Evolutionary conservation across 2,888 invertebrate genomes (phyloP), one percentile per base, ranked within the genome.

Genomic region (Rhimphoctona megacephalus): DNA sequence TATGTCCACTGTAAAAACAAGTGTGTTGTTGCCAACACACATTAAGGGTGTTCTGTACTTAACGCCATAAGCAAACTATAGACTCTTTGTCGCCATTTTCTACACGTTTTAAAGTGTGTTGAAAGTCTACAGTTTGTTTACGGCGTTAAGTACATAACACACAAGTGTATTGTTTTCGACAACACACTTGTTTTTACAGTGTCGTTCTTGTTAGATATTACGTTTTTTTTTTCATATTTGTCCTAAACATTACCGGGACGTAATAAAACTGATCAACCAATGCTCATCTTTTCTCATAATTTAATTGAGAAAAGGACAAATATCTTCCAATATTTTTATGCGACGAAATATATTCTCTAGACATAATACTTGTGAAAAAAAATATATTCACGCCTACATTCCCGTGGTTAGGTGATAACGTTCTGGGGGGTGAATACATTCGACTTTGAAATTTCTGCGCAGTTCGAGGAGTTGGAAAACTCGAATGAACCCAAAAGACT

Each of bases 381-480:
- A n/a, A 43, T 8, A 8, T 19, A 57, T 61, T 14, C 46, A 80
- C 25, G 14, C 46, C 33, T 19, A 52, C 73, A 52, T 67, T 73
- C 54, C 3, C 64, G 25, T 30, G 52, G 73, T 57, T 72, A 57
- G 70, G 83, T 82, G 84, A 85, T 79, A 87, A 82, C 79, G 66
- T 84, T 77, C 66, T 57, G 19, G 49, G 69, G 78, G 49, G 64
- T 85, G 86, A 82, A 82, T 87, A 85, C 66, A 79, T 77, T 86
- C 81, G 84, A 87, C 74, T 87, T 87, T 82, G 84, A 87, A 82
- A 84, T 87, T 84, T 82, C 43, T 33, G 19, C 14, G 82, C 17
- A 54, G 74, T 69, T 70, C 70, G 72, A 76, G 79, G 66, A 66
- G 85, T 66, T 49, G 66, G 70, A 86, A 86, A 79, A 70, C 61